These are phyloP conservation scores for Cheilosia vernalis DNA, from an alignment of 2,888 invertebrate species.

Conservation along the genomic window DNA sequence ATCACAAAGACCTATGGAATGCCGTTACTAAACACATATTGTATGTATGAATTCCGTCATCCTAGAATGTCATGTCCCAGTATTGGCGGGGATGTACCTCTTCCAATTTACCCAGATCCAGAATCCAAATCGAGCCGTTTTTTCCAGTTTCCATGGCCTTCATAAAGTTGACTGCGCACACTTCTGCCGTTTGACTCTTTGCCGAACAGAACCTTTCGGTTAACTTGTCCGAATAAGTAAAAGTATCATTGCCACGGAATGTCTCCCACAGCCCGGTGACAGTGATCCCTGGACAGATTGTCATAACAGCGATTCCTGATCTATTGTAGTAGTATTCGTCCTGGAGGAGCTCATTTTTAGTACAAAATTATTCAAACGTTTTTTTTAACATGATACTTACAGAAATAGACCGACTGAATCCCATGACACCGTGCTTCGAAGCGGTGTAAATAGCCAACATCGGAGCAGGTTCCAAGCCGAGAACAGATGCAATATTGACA, in stretches of 20 bases:
- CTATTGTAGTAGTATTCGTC: conserved; percentile 78
- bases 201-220: conserved; percentile 66
- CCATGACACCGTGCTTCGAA: conserved; percentile 79
- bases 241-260: conserved; percentile 67
- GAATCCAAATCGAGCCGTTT: conserved; percentile 78
- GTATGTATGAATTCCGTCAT: neutral
- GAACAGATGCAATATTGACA: conserved; percentile 80
- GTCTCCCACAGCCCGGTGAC: conserved; percentile 65
- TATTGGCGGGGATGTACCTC: conserved; percentile 76
- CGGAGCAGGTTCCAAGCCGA: conserved; percentile 77
- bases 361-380: neutral
- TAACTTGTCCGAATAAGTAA: conserved; percentile 71
- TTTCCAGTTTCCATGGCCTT: conserved; percentile 76
- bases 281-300: conserved; percentile 81
- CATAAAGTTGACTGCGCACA: conserved; percentile 76
- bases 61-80: conserved; percentile 76
- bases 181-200: conserved; percentile 76
- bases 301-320: conserved; percentile 80
- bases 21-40: no score
- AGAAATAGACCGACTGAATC: conserved; percentile 78
- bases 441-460: conserved; percentile 79
- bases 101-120: conserved; percentile 76
- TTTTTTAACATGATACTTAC: conserved; percentile 54
- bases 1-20: no score
- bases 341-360: conserved; percentile 51